These are phyloP conservation scores for Rhagophthalmus giganteus DNA, from an alignment of 2,888 invertebrate species.

Conservation along the genomic window DNA sequence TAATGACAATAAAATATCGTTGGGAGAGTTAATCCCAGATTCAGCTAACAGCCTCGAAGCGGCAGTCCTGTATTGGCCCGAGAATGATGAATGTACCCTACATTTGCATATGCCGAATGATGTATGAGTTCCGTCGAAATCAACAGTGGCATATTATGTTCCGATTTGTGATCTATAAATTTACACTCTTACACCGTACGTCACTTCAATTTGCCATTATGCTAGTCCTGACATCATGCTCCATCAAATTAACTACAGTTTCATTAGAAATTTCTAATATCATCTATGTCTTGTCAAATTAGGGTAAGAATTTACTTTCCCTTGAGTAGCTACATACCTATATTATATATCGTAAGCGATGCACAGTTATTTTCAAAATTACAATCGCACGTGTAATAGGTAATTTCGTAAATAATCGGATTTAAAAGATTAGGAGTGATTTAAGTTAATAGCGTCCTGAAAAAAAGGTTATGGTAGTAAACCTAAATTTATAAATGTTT, in stretches of 20 bases:
- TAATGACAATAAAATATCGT: constrained; percentile 51
- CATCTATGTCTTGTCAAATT: constrained; percentile 19
- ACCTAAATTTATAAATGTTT: too few species aligned
- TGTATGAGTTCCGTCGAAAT: constrained; percentile 53
- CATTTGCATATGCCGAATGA: constrained; percentile 56
- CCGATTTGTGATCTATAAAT: constrained; percentile 52
- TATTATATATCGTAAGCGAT: too few species aligned
- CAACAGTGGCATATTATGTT: constrained; percentile 55
- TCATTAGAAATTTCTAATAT: constrained; percentile 22
- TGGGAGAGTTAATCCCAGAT: constrained; percentile 41
- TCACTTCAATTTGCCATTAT: constrained; percentile 51
- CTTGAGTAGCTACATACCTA: too few species aligned
- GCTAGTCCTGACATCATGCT: constrained; percentile 28
- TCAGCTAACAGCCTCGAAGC: constrained; percentile 32
- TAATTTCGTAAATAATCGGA: not conserved
- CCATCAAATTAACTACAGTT: constrained; percentile 22
- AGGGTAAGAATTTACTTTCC: constrained; percentile 16
- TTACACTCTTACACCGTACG: constrained; percentile 40
- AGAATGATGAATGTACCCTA: constrained; percentile 52
- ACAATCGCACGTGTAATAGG: not conserved
- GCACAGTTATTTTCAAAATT: not conserved
- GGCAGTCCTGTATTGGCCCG: constrained; percentile 37
- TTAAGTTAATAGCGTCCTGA: not conserved
- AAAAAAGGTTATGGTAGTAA: too few species aligned
- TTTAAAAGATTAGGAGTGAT: not conserved